These are phyloP conservation scores for Balaenoptera acutorostrata DNA, from an alignment of 2,113 vertebrate species.

Conservation along the genomic window DNA sequence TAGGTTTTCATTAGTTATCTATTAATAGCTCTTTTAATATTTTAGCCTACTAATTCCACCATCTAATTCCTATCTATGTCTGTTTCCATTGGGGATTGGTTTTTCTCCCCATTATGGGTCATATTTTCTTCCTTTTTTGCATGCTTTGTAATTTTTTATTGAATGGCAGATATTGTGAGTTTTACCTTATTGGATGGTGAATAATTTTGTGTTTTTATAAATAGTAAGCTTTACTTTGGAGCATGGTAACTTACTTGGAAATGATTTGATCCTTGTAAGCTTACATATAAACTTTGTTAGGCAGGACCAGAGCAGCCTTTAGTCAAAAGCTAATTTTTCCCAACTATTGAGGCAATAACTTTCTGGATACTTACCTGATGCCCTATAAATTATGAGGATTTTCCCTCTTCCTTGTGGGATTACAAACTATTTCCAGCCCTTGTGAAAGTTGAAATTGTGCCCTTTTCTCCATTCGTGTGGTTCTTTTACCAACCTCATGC, in stretches of 20 bases:
- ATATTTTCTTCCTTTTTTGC: background rate
- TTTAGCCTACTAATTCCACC: background rate
- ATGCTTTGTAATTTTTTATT: background rate
- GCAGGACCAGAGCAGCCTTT: background rate
- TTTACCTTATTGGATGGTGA: background rate
- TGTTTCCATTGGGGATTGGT: background rate
- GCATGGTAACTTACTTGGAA: background rate
- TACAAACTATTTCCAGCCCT: background rate
- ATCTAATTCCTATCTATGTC: background rate
- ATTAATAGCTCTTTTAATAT: background rate
- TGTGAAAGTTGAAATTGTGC: background rate
- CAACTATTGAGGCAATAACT: background rate
- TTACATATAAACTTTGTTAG: background rate
- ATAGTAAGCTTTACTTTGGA: background rate
- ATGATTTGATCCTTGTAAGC: background rate
- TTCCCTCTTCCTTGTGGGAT: background rate
- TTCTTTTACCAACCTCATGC: background rate
- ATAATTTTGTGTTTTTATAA: background rate
- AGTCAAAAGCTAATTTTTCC: background rate
- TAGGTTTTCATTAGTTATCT: too few species aligned
- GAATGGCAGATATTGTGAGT: background rate
- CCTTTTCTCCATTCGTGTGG: background rate
- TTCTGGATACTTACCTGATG: background rate
- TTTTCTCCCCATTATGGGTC: background rate
- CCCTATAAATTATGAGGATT: background rate